Evolutionary conservation across 1,140 invertebrate genomes (phyloP), one percentile per base, ranked within the genome.

Genomic region (Ceratina japonica): DNA sequence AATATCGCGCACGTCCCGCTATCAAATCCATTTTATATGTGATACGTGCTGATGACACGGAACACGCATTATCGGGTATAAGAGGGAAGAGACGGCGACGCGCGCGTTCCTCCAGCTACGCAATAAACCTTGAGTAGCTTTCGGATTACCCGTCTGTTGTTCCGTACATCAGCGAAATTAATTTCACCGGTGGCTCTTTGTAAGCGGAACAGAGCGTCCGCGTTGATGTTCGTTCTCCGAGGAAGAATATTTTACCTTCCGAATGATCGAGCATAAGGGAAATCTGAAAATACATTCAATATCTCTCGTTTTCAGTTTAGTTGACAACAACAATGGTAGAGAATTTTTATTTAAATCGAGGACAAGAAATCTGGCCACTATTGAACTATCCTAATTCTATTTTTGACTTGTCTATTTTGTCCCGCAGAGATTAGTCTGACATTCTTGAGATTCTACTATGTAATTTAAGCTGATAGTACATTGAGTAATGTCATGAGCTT

Each of bases 131-230:
- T 4, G 22, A 31, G 54, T 1, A 27, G 54, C 22, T 16, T 37
- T 52, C n/a, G 10, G n/a, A n/a, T n/a, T 49, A 16, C 0, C 13
- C 3, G 10, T 65, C 12, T 15, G 0, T 13, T 31, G 31, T 24
- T 58, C 22, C 16, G 5, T 49, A 15, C 74, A 49, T 75, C 69
- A 69, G 64, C 37, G 18, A 69, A 69, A 69, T 76, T 75, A 66
- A 75, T 75, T 58, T 68, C 51, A 12, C 20, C 18, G 12, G 16
- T 13, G 24, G 24, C 52, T 59, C 15, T 54, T 20, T 24, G n/a
- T n/a, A 37, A 69, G 13, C 4, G 51, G 24, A 70, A 70, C 27
- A 70, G 31, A 58, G 24, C 18, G 3, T 54, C 12, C 52, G 52
- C 52, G 52, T 54, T 54, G 37, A 7, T 44, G 37, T 10, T 44